Evolutionary conservation across 1,140 invertebrate genomes (phyloP).

Genomic region (Kradibia gibbosae): DNA sequence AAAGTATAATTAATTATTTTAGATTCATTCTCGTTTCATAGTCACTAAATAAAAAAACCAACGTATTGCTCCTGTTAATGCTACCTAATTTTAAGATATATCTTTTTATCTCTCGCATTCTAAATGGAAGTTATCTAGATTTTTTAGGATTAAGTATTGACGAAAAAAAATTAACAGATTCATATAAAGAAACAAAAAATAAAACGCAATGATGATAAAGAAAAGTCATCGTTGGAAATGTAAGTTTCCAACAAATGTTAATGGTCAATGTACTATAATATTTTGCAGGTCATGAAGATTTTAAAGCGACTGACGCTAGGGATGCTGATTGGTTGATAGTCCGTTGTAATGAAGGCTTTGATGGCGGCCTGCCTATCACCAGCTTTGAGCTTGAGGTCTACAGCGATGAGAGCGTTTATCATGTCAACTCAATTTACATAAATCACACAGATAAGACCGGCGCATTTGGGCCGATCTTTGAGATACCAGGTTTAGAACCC

Average conservation of each 20-base stretch:
- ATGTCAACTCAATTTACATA: constrained; percentile 62
- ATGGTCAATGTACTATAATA: not conserved
- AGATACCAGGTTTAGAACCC: constrained; percentile 82
- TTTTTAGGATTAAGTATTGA: too few relatives aligned
- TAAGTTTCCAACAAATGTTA: not conserved
- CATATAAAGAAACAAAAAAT: not conserved
- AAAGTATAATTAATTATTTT: too few relatives aligned
- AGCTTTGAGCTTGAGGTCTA: constrained; percentile 85
- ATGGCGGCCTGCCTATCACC: constrained; percentile 88
- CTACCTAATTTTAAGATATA: too few relatives aligned
- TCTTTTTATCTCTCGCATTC: too few relatives aligned
- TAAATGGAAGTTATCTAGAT: too few relatives aligned
- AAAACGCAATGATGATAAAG: too few relatives aligned
- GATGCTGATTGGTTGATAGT: constrained; percentile 81
- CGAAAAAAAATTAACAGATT: not conserved
- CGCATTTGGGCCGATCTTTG: constrained; percentile 77
- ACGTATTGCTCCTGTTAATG: too few relatives aligned
- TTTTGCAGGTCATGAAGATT: constrained; percentile 71
- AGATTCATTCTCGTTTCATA: too few relatives aligned
- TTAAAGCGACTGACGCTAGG: constrained; percentile 84
- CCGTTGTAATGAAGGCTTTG: constrained; percentile 86
- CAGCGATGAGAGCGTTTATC: constrained; percentile 65
- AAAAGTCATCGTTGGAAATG: not conserved
- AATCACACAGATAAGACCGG: constrained; percentile 57
- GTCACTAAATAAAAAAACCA: too few relatives aligned